Evolutionary conservation across 2,888 invertebrate genomes (phyloP), one percentile per base, ranked within the genome.

Genomic region (Conistra vaccinii): DNA sequence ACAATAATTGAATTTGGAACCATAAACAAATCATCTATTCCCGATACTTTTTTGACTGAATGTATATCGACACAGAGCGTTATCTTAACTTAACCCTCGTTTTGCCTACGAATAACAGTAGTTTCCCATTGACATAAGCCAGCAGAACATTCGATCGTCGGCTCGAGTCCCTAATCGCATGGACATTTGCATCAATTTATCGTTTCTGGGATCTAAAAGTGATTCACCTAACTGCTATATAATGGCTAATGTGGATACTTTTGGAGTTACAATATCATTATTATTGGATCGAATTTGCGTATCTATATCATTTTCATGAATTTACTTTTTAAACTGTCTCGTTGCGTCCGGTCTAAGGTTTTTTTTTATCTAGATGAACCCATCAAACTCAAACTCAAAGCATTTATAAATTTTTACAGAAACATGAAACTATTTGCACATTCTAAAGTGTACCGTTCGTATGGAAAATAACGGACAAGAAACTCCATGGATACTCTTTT

Each of bases 121-220:
- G 12, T 32, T 42, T 57, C 9, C 32, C 17, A 62, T 48, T 26
- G 62, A 48, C 42, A 77, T 48, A 48, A 65, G 51, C 48, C n/a
- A 45, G 35, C 32, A 7, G 9, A 51, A 48, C 29, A 29, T 35
- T 51, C 35, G 61, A 53, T 61, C 61, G 17, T 62, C 23, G 3
- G 6, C 14, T 58, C 9, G 9, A 66, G 67, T 62, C 77, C 81
- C 63, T 81, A 77, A 81, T 81, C 69, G 66, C 69, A 58, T 73
- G n/a, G 20, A 77, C 61, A 81, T 76, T 81, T 73, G 72, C 81
- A 72, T 72, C 72, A 58, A 77, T 73, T 58, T 81, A 81, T 81
- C 72, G 72, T 62, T 73, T 26, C 42, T 63, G 14, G 55, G 48
- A 81, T 81, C 81, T 68, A 55, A 73, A 55, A 70, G 66, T 32